A percentile compares a stretch with the other conserved stretches of the same genome.
phyloP scores from a whole-genome alignment of 2,113 vertebrate genomes.

The Sterna hirundo region DNA sequence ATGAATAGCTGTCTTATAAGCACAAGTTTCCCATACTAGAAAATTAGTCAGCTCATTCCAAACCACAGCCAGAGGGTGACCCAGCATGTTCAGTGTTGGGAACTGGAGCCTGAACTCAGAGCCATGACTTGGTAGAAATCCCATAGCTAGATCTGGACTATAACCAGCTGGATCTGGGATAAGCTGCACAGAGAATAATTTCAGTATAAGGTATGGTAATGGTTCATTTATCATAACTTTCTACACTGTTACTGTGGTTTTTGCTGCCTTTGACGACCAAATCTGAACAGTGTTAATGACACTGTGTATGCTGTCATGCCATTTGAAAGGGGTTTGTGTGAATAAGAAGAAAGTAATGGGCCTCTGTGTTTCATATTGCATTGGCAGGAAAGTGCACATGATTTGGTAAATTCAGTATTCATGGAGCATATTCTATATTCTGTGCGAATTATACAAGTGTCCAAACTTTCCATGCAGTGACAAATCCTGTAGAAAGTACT shows the following conservation, averaged over 20 bases:
- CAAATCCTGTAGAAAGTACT: neutral
- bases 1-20: neutral
- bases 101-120: neutral
- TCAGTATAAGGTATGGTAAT: neutral
- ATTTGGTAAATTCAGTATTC: neutral
- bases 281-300: neutral
- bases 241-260: neutral
- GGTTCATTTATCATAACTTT: neutral
- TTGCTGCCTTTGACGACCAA: neutral
- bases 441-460: neutral
- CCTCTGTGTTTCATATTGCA: neutral
- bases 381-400: neutral
- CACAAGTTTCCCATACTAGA: neutral
- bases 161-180: neutral
- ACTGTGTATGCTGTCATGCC: neutral
- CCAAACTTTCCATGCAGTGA: neutral
- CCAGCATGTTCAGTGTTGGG: neutral
- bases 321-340: rapidly evolving
- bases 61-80: neutral
- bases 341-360: neutral
- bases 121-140: neutral
- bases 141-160: neutral
- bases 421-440: neutral
- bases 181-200: neutral
- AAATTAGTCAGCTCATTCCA: neutral